These are phyloP conservation scores for Mesopsocus fuscifrons DNA, from an alignment of 2,888 invertebrate genomes.

Conservation along the genomic window DNA sequence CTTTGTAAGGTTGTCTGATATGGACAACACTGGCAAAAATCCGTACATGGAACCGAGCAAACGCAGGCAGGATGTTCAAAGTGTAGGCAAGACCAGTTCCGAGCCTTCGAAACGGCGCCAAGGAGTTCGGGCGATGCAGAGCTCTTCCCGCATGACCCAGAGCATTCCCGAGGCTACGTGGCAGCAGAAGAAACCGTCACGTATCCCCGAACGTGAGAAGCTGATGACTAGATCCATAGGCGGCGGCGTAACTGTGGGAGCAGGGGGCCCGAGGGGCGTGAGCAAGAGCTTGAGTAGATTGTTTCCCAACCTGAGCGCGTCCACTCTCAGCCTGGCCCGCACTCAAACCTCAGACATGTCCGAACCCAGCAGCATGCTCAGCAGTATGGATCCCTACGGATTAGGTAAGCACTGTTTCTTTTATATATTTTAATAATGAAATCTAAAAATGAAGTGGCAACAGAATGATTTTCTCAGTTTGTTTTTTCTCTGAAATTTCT, in stretches of 20 bases:
- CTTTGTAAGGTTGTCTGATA: conserved; percentile 60
- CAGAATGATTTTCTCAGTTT: too few species aligned
- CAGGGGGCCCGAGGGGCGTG: conserved; percentile 15
- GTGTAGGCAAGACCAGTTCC: too few species aligned
- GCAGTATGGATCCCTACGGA: conserved; percentile 30
- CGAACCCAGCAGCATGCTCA: conserved; percentile 30
- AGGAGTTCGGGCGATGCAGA: conserved; percentile 10
- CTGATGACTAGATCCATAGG: conserved; percentile 13
- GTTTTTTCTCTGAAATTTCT: too few species aligned
- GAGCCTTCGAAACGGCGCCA: too few species aligned
- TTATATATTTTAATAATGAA: too few species aligned
- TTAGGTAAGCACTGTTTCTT: conserved; percentile 24
- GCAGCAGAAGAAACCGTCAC: conserved; percentile 38
- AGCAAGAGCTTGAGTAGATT: conserved; percentile 30
- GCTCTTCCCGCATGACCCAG: conserved; percentile 34
- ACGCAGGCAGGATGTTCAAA: conserved; percentile 9
- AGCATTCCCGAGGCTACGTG: conserved; percentile 51
- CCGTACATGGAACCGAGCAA: conserved; percentile 11
- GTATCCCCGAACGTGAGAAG: conserved; percentile 20
- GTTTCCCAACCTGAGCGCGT: conserved; percentile 36
- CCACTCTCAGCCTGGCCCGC: not conserved
- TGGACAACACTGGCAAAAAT: conserved; percentile 35
- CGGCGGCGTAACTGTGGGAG: conserved; percentile 9
- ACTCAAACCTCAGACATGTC: conserved; percentile 22
- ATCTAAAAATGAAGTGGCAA: too few species aligned